A percentile compares a stretch with the other conserved stretches of the same genome.
Conservation (phyloP, 2,888 invertebrate species). For the Cactoblastis cactorum region DNA sequence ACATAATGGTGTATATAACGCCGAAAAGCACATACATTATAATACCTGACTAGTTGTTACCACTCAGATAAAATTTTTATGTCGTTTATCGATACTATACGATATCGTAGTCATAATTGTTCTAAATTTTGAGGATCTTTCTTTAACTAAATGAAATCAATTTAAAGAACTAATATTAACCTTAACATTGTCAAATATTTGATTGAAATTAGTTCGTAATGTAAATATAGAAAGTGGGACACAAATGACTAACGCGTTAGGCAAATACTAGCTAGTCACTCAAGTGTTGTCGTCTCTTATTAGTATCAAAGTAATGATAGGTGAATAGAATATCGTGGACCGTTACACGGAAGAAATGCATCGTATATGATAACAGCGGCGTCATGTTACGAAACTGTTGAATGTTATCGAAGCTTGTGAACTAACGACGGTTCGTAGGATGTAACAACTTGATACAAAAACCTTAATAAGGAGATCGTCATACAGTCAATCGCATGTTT, state of each 20-base stretch:
- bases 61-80: neutral
- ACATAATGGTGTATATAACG: neutral
- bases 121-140: neutral
- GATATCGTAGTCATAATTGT: neutral
- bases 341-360: constrained; percentile 23
- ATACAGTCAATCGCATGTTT: neutral
- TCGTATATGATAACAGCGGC: constrained; percentile 28
- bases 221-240: constrained; percentile 6
- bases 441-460: constrained; percentile 12
- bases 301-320: constrained; percentile 6
- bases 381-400: constrained; percentile 24
- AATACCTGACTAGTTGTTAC: neutral
- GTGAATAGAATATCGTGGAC: neutral
- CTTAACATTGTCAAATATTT: constrained; percentile 3
- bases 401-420: constrained; percentile 18
- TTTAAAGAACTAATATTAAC: constrained; percentile 1
- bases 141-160: neutral
- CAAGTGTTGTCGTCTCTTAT: neutral
- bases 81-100: neutral
- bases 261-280: neutral
- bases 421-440: constrained; percentile 10
- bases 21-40: constrained; percentile 6
- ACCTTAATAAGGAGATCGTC: neutral
- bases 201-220: constrained; percentile 11
- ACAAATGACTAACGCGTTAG: neutral